Evolutionary conservation across 2,888 invertebrate species (phyloP).

Genomic region (Euspilapteryx auroguttella): DNA sequence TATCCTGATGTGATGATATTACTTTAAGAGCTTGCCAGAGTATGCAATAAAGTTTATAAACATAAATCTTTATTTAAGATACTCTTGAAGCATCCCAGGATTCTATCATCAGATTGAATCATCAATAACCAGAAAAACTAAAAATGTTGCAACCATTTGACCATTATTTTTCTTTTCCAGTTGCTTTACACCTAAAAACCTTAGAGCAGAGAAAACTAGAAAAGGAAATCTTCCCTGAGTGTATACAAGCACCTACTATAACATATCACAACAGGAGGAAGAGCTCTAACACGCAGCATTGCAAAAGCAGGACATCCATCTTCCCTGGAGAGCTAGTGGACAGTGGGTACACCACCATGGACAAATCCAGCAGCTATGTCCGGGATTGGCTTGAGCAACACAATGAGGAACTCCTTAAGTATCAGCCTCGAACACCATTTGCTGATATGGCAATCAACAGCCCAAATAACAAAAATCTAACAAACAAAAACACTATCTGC

Average conservation of each 20-base stretch:
- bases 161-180: slow-evolving; percentile 17
- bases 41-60: too few relatives aligned
- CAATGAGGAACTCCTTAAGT: slow-evolving; percentile 11
- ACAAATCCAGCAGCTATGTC: slow-evolving; percentile 24
- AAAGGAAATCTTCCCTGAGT: slow-evolving; percentile 40
- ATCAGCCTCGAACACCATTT: slow-evolving; percentile 25
- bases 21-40: too few relatives aligned
- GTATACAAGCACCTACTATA: slow-evolving; percentile 39
- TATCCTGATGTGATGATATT: too few relatives aligned
- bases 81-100: too few relatives aligned
- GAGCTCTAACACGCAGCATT: slow-evolving; percentile 14
- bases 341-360: slow-evolving; percentile 19
- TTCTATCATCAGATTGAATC: too few relatives aligned
- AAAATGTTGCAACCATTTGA: too few relatives aligned
- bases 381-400: slow-evolving; percentile 32
- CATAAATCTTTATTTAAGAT: too few relatives aligned
- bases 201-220: slow-evolving; percentile 35
- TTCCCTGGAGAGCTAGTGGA: slow-evolving; percentile 24
- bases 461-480: slow-evolving; percentile 7
- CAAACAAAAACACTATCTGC: slow-evolving; percentile 3
- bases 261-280: slow-evolving; percentile 39
- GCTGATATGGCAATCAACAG: slow-evolving; percentile 28
- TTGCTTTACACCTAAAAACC: slow-evolving; percentile 21
- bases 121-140: too few relatives aligned
- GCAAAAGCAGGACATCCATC: slow-evolving; percentile 15